These are phyloP conservation scores for Stenichneumon culpator DNA, from an alignment of 2,888 invertebrate genomes.

Conservation along the genomic window DNA sequence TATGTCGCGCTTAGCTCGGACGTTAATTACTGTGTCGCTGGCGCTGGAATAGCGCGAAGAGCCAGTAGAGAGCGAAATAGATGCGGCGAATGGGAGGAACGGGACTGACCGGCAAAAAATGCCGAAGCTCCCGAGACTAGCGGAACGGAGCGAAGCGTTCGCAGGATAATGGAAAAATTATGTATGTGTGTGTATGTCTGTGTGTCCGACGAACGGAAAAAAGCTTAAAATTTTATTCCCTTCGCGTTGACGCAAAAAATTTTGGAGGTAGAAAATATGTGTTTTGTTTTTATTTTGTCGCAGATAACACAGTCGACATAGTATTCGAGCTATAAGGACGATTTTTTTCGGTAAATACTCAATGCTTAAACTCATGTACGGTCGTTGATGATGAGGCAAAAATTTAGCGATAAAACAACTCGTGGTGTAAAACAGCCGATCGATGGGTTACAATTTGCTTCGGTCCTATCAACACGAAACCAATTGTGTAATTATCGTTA, in stretches of 20 bases:
- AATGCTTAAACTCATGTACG: no score
- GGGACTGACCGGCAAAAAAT: conserved; percentile 21
- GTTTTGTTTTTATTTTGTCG: neutral
- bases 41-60: conserved; percentile 7
- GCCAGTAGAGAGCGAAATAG: conserved; percentile 17
- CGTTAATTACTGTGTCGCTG: conserved; percentile 35
- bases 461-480: conserved; percentile 20
- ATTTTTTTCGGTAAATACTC: no score
- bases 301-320: neutral
- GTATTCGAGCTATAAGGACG: neutral
- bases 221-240: conserved; percentile 10
- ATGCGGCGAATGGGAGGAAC: conserved; percentile 1
- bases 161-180: conserved; percentile 28
- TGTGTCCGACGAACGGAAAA: neutral
- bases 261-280: neutral
- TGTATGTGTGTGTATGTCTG: conserved; percentile 2
- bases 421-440: conserved; percentile 12
- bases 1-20: conserved; percentile 8
- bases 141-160: conserved; percentile 7
- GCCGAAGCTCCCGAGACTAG: conserved; percentile 1
- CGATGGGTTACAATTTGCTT: conserved; percentile 5
- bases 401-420: neutral
- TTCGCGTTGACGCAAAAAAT: conserved; percentile 1
- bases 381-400: neutral
- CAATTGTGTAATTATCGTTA: conserved; percentile 36